Evolutionary conservation across 2,888 invertebrate genomes (phyloP).

Genomic region (Dromius quadrimaculatus): DNA sequence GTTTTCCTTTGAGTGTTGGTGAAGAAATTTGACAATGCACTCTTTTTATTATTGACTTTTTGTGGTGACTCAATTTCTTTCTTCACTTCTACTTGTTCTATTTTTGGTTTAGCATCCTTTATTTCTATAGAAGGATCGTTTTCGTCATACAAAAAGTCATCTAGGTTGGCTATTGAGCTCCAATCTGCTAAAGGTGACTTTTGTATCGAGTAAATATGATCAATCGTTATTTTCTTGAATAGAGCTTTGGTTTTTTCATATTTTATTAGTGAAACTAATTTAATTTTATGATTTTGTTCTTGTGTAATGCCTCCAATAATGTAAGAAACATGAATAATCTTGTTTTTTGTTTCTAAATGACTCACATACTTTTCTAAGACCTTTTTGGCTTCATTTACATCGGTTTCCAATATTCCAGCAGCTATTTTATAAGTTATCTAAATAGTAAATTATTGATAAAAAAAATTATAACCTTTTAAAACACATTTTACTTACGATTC

Average conservation of each 20-base stretch:
- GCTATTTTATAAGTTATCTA: slow-evolving; percentile 43
- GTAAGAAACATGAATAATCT: slow-evolving; percentile 18
- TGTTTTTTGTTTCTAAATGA: slow-evolving; percentile 3
- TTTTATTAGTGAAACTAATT: slow-evolving; percentile 29
- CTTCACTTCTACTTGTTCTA: not conserved
- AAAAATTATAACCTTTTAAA: not conserved
- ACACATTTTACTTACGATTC: slow-evolving; percentile 36
- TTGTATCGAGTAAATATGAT: slow-evolving; percentile 43
- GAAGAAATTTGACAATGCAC: slow-evolving; percentile 21
- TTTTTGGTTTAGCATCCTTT: slow-evolving; percentile 11
- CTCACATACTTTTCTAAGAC: slow-evolving; percentile 25
- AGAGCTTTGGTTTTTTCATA: slow-evolving; percentile 20
- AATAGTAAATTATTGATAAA: not conserved
- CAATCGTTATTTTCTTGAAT: slow-evolving; percentile 34
- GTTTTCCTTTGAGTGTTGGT: slow-evolving; percentile 22
- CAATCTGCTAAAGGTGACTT: slow-evolving; percentile 32
- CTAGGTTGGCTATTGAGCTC: slow-evolving; percentile 18
- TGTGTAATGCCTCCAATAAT: slow-evolving; percentile 35
- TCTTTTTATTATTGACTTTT: slow-evolving; percentile 23
- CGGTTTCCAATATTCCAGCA: slow-evolving; percentile 25
- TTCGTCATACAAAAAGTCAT: slow-evolving; percentile 36
- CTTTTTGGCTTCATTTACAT: slow-evolving; percentile 21
- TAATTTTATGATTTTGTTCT: slow-evolving; percentile 19
- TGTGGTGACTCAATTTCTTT: not conserved
- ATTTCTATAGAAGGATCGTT: slow-evolving; percentile 4